phyloP scores from a whole-genome alignment of 1,140 invertebrate genomes.

The Calephelis virginiensis region DNA sequence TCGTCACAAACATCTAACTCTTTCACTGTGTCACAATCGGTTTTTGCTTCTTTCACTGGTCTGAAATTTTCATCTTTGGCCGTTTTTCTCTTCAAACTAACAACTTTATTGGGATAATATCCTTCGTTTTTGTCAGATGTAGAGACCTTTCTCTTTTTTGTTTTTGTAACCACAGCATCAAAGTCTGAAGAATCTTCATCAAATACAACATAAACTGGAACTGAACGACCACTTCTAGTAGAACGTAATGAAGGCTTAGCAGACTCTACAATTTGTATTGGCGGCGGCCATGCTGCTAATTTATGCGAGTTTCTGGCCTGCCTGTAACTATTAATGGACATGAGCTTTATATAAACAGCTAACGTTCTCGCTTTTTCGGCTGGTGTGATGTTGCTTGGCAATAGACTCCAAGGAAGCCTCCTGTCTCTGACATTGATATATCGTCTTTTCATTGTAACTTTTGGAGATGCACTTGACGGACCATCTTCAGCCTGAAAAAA shows the following conservation, averaged over 20 bases:
- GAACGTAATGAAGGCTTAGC: slow-evolving; percentile 57
- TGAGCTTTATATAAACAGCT: slow-evolving; percentile 66
- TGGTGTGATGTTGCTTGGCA: slow-evolving; percentile 52
- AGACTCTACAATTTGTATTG: slow-evolving; percentile 62
- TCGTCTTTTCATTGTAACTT: slow-evolving; percentile 59
- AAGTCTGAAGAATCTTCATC: slow-evolving; percentile 72
- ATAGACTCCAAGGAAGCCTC: slow-evolving; percentile 73
- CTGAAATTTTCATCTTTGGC: slow-evolving; percentile 55
- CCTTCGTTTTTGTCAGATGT: slow-evolving; percentile 54
- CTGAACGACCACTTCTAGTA: slow-evolving; percentile 65
- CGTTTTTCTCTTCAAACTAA: slow-evolving; percentile 63
- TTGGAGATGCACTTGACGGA: slow-evolving; percentile 31
- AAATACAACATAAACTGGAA: slow-evolving; percentile 63
- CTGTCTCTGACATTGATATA: slow-evolving; percentile 69
- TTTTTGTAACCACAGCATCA: slow-evolving; percentile 60
- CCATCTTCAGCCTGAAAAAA: slow-evolving; percentile 26
- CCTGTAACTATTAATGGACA: slow-evolving; percentile 63
- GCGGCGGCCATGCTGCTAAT: slow-evolving; percentile 58
- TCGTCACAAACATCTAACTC: slow-evolving; percentile 29
- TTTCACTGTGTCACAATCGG: slow-evolving; percentile 33
- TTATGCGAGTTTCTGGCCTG: slow-evolving; percentile 57
- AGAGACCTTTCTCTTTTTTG: slow-evolving; percentile 63
- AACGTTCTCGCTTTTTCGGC: slow-evolving; percentile 62
- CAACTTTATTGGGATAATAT: slow-evolving; percentile 49
- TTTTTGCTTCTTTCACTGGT: slow-evolving; percentile 57